These are phyloP conservation scores for Drosophila percnosoma DNA, from an alignment of 2,888 invertebrate genomes.

Conservation along the genomic window DNA sequence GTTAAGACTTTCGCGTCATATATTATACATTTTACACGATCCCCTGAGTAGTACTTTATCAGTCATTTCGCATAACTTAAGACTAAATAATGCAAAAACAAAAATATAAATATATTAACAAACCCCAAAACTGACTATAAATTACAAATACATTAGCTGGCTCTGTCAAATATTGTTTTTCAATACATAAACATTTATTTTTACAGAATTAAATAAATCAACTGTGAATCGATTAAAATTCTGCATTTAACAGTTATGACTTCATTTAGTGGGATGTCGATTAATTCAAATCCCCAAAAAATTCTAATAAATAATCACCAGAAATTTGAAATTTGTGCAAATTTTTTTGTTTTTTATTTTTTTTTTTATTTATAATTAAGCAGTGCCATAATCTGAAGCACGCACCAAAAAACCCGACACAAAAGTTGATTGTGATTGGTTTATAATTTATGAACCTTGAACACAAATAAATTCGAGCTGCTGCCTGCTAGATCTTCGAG, in stretches of 20 bases:
- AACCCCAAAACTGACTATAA: slow-evolving; percentile 30
- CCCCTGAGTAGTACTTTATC: slow-evolving; percentile 45
- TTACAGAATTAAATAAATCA: slow-evolving; percentile 56
- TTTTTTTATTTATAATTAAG: slow-evolving; percentile 63
- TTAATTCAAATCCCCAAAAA: slow-evolving; percentile 23
- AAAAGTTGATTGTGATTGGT: slow-evolving; percentile 60
- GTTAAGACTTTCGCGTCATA: slow-evolving; percentile 64
- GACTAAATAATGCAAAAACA: slow-evolving; percentile 64
- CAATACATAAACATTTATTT: slow-evolving; percentile 11
- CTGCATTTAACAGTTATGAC: slow-evolving; percentile 62
- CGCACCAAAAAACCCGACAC: slow-evolving; percentile 30
- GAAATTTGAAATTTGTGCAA: slow-evolving; percentile 54
- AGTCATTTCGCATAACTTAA: slow-evolving; percentile 71
- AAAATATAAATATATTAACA: slow-evolving; percentile 26
- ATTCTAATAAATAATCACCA: slow-evolving; percentile 49
- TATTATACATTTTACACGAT: slow-evolving; percentile 70
- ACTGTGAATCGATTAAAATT: slow-evolving; percentile 53
- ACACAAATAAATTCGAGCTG: slow-evolving; percentile 21
- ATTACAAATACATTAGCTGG: slow-evolving; percentile 45
- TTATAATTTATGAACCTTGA: slow-evolving; percentile 56
- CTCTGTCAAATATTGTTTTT: slow-evolving; percentile 13
- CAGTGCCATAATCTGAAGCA: slow-evolving; percentile 52
- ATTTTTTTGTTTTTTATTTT: slow-evolving; percentile 54
- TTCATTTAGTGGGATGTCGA: slow-evolving; percentile 54
- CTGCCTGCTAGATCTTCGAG: slow-evolving; percentile 8